These are phyloP conservation scores for Antedon mediterranea DNA, from an alignment of 53 echinoderm and acorn worm genomes.

Conservation along the genomic window DNA sequence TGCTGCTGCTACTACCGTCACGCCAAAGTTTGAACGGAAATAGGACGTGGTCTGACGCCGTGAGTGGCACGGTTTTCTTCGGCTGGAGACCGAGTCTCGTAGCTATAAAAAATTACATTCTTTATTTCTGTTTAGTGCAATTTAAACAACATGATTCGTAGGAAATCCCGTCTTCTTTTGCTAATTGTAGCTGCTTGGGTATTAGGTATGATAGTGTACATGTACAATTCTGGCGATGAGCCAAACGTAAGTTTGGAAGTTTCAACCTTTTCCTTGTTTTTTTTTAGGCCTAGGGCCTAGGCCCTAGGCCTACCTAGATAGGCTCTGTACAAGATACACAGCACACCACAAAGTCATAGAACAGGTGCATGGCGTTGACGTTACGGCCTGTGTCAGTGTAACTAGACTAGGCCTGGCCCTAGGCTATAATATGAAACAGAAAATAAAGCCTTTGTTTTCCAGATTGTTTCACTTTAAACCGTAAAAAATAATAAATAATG, in stretches of 20 bases:
- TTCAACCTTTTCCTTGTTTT: too few species aligned
- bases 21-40: not conserved
- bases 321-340: too few species aligned
- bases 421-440: too few species aligned
- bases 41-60: not conserved
- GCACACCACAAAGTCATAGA: too few species aligned
- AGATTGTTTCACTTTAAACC: too few species aligned
- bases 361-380: too few species aligned
- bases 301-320: not conserved
- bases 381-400: too few species aligned
- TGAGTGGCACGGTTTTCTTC: not conserved
- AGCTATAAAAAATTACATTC: not conserved
- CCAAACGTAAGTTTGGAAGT: not conserved
- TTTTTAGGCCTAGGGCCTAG: not conserved
- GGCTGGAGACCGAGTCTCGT: not conserved
- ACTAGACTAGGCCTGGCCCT: too few species aligned
- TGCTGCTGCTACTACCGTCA: too few species aligned
- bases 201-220: constrained; percentile 32
- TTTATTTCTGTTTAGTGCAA: not conserved
- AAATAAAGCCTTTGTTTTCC: too few species aligned
- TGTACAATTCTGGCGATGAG: constrained; percentile 23
- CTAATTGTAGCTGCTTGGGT: constrained; percentile 33
- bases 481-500: too few species aligned
- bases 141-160: constrained; percentile 21
- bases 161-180: constrained; percentile 30